A percentile compares a stretch with the other conserved stretches of the same genome.
Evolutionary conservation across 2,888 invertebrate genomes (phyloP).

Genomic region (Hedya salicella): DNA sequence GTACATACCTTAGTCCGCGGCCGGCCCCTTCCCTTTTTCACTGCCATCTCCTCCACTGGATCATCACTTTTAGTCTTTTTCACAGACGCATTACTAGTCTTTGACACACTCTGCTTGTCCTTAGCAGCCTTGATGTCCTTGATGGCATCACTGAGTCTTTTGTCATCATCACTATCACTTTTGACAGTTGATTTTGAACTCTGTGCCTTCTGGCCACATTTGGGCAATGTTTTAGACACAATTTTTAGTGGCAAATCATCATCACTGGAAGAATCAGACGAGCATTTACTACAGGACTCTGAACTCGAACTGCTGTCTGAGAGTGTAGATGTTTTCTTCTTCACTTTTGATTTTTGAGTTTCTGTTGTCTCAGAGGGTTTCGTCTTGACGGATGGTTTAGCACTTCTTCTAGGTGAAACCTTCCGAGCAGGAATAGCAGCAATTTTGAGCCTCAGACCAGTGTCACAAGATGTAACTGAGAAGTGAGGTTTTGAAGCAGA

Average conservation of each 20-base stretch:
- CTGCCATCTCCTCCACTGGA: conserved; percentile 54
- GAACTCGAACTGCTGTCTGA: conserved; percentile 80
- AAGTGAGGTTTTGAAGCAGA: conserved; percentile 80
- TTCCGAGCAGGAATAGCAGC: conserved; percentile 85
- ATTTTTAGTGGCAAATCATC: conserved; percentile 76
- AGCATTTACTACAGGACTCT: conserved; percentile 81
- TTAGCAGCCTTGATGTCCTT: conserved; percentile 65
- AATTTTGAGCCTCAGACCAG: conserved; percentile 86
- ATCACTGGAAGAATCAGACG: conserved; percentile 77
- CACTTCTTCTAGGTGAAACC: conserved; percentile 67
- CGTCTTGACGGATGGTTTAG: conserved; percentile 70
- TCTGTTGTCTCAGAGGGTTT: conserved; percentile 61
- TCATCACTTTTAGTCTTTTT: conserved; percentile 76
- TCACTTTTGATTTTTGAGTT: conserved; percentile 50
- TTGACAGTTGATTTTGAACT: conserved; percentile 57
- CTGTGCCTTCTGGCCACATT: conserved; percentile 63
- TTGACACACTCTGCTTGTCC: conserved; percentile 68
- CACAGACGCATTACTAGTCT: conserved; percentile 58
- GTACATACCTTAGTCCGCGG: conserved; percentile 76
- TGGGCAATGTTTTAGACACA: conserved; percentile 73
- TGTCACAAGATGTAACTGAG: conserved; percentile 86
- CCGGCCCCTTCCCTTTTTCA: conserved; percentile 71
- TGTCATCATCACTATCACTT: conserved; percentile 71
- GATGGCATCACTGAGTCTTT: conserved; percentile 57
- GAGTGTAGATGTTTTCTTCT: conserved; percentile 57